Percentiles rank a stretch among this genome's conserved stretches.
These are phyloP conservation scores for Xanthorhoe spadicearia DNA, from an alignment of 2,888 invertebrate genomes.

Conservation along the genomic window DNA sequence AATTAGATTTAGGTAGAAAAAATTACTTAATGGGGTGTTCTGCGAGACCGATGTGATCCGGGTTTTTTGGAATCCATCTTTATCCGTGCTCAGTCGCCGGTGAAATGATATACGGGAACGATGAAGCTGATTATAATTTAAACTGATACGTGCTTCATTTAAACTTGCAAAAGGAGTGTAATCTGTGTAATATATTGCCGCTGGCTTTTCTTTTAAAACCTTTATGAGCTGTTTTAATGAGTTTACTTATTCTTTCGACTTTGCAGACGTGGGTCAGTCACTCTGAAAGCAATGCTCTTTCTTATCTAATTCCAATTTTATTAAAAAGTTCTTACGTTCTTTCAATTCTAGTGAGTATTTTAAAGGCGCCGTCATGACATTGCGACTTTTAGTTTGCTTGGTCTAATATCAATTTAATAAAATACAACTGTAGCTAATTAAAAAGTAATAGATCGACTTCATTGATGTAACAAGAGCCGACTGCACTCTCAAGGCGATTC, in stretches of 20 bases:
- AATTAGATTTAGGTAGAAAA: conserved; percentile 79
- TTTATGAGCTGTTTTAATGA: background rate
- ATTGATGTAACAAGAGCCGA: too few species aligned
- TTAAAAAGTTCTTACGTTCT: background rate
- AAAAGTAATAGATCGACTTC: too few species aligned
- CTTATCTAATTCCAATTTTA: background rate
- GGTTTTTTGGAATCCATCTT: conserved; percentile 59
- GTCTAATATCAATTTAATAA: too few species aligned
- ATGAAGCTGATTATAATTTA: conserved; percentile 37
- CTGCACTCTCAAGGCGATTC: too few species aligned
- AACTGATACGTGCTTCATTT: conserved; percentile 21
- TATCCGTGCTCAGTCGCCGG: conserved; percentile 51
- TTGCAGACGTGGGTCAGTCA: background rate
- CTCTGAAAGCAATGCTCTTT: background rate
- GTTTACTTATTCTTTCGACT: background rate
- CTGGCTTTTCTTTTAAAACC: conserved; percentile 9
- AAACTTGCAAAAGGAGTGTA: conserved; percentile 19
- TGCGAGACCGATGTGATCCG: conserved; percentile 66
- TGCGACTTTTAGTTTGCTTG: too few species aligned
- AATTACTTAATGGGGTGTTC: conserved; percentile 83
- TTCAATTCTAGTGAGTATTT: background rate
- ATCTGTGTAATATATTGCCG: conserved; percentile 1
- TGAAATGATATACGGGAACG: conserved; percentile 51
- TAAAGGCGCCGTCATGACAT: background rate
- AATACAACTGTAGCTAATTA: too few species aligned